Base-by-base conservation (phyloP, 2,888 invertebrate species). In the Sinotaia quadrata region DNA sequence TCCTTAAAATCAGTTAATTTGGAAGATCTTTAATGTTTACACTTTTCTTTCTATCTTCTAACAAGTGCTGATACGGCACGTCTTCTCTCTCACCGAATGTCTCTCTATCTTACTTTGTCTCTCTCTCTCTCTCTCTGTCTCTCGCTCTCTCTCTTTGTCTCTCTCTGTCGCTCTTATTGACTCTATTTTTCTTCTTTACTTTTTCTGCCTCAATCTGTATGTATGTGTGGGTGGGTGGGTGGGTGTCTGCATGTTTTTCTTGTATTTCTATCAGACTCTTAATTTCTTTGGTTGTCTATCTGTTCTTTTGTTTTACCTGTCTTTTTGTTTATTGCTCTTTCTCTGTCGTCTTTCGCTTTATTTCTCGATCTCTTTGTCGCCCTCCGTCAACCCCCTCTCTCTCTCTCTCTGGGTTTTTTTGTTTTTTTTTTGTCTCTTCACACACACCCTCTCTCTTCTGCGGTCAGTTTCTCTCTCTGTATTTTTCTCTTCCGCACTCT, bases 71-170 rank as follows among this genome's bases (percentile, higher is more conserved):
- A n/a, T n/a, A n/a, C n/a, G n/a, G n/a, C n/a, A 21, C 49, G n/a
- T 5, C 24, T 24, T 49, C 49, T 49, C 49, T 49, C 49, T 49
- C 10, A 21, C 49, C 24, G 49, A 21, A n/a, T 49, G 10, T 18
- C 10, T 49, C 49, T 18, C 49, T 49, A 5, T 18, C 49, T 49
- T 5, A 7, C 10, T 49, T 24, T 49, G 49, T 18, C 49, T 18
- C 49, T 49, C 49, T 49, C 49, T 49, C n/a, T n/a, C n/a, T n/a
- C n/a, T n/a, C n/a, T n/a, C n/a, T n/a, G n/a, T n/a, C n/a, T n/a
- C n/a, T n/a, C 49, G n/a, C 10, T 49, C 49, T 49, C 10, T 49
- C 49, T 49, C 49, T 49, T 24, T 49, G 8, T 49, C 49, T 49
- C 10, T 49, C 49, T 49, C 10, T 49, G 21, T 49, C 10, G n/a